These are phyloP conservation scores for Lasioglossum zephyrum DNA, from an alignment of 2,888 invertebrate species.

Conservation along the genomic window DNA sequence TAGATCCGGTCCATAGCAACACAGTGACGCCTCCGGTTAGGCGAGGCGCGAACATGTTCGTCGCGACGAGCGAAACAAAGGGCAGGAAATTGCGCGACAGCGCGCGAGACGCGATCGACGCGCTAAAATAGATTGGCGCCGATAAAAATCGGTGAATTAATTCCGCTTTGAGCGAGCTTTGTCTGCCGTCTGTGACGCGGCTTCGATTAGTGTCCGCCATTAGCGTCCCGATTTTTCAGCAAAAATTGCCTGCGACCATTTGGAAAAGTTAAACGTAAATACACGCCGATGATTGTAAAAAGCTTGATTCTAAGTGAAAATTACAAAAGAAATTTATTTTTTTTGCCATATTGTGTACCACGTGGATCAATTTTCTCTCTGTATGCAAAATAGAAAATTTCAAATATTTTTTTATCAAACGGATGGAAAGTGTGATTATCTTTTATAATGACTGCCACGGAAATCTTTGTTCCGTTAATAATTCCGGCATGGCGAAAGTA, in stretches of 20 bases:
- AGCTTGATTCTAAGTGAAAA: background rate
- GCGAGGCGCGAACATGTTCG: slow-evolving; percentile 15
- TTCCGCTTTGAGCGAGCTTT: background rate
- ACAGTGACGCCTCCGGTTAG: background rate
- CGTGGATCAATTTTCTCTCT: too few relatives aligned
- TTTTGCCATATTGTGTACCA: background rate
- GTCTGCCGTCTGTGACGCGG: background rate
- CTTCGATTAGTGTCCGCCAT: background rate
- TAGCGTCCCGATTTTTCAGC: background rate
- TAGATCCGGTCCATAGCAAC: background rate
- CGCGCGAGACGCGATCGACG: background rate
- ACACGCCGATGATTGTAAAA: too few relatives aligned
- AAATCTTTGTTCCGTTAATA: background rate
- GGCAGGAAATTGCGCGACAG: slow-evolving; percentile 41
- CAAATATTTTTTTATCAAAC: too few relatives aligned
- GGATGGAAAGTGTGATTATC: too few relatives aligned
- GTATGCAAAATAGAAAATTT: too few relatives aligned
- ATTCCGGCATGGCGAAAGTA: too few relatives aligned
- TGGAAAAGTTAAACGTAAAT: background rate
- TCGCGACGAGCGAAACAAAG: slow-evolving; percentile 29
- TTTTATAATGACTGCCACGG: background rate
- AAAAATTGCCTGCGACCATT: background rate
- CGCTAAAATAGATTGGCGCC: slow-evolving; percentile 14
- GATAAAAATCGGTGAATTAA: background rate
- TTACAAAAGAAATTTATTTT: background rate